Percentiles rank a stretch among this genome's conserved stretches.
Conservation (phyloP, 2,113 vertebrate genomes). For the Lampris incognitus region DNA sequence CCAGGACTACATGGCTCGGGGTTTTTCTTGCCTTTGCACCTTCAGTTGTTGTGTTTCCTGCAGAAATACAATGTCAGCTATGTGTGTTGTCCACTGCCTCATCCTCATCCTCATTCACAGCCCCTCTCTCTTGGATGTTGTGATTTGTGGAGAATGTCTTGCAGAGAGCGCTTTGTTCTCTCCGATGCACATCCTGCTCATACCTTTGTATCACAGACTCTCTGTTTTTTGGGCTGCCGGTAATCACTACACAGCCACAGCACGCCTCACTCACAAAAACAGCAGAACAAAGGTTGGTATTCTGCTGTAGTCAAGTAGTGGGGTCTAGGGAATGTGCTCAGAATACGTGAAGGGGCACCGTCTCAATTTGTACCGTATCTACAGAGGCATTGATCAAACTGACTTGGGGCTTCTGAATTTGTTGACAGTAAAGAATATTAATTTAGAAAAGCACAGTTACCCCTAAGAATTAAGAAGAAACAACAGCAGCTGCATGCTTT, state of each 20-base stretch:
- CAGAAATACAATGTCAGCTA: slow-evolving; percentile 43
- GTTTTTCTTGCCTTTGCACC: slow-evolving; percentile 60
- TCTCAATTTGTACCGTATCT: slow-evolving; percentile 12
- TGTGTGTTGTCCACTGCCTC: slow-evolving; percentile 38
- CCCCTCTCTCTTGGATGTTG: slow-evolving; percentile 27
- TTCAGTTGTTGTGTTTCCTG: slow-evolving; percentile 18
- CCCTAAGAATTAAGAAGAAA: background rate
- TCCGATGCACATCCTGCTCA: slow-evolving; percentile 57
- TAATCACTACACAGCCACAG: slow-evolving; percentile 61
- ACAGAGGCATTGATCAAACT: slow-evolving; percentile 17
- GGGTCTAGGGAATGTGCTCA: slow-evolving; percentile 11
- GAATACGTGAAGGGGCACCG: background rate
- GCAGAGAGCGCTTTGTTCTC: slow-evolving; percentile 56
- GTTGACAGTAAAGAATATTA: slow-evolving; percentile 13
- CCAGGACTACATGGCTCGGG: slow-evolving; percentile 46
- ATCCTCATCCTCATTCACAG: slow-evolving; percentile 36
- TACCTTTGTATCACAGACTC: slow-evolving; percentile 47
- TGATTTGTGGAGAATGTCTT: slow-evolving; percentile 52
- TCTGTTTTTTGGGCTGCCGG: slow-evolving; percentile 53
- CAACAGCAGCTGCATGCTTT: background rate
- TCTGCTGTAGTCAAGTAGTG: slow-evolving; percentile 49
- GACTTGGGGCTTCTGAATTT: slow-evolving; percentile 17
- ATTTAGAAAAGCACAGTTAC: background rate
- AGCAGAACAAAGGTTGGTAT: slow-evolving; percentile 46
- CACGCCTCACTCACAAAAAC: slow-evolving; percentile 48